Evolutionary conservation across 2,888 invertebrate genomes (phyloP), one percentile per base, ranked within the genome.

Genomic region (Anthoptus insignis): DNA sequence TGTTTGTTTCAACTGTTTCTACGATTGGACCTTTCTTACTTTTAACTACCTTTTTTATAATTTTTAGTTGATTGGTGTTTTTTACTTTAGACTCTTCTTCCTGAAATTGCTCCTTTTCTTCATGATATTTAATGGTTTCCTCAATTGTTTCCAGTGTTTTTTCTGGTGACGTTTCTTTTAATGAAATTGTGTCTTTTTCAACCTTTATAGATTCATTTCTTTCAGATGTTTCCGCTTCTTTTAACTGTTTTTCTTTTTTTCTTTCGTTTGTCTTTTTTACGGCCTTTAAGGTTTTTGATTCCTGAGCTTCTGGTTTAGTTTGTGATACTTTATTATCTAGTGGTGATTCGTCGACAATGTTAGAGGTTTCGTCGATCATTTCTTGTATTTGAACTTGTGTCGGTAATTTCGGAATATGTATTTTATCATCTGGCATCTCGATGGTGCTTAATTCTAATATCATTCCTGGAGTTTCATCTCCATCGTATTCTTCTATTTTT

Each of bases 401-500:
- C 27, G 86, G 78, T 65, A 82, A 64, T 79, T 85, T 86, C 0
- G 91, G 91, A 66, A 89, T 85, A 3, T 78, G 45, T 58, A 73
- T 49, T 82, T 69, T 66, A 74, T 76, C 76, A 49, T 76, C 76
- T 9, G 76, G 76, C 79, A 71, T 76, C 70, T 77, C 90, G 3
- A 76, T 67, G 27, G 71, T 73, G 19, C 72, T 73, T 79, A 73
- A 84, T 77, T 78, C 89, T 73, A 57, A 83, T 69, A 77, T 72
- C 1, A 32, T 29, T 7, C 54, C 47, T 11, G 88, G 85, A 1
- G 73, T 74, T 54, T 88, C 83, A 19, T 83, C 86, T 2, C 89
- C 87, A 59, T 86, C 83, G 49, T 74, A 76, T 77, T 93, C 93
- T 76, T 83, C 89, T 65, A 93, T 93, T 66, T 90, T 81, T 1